A percentile compares a stretch with the other conserved stretches of the same genome.
Evolutionary conservation across 2,113 vertebrate genomes (phyloP).

Genomic region (Daboia siamensis): DNA sequence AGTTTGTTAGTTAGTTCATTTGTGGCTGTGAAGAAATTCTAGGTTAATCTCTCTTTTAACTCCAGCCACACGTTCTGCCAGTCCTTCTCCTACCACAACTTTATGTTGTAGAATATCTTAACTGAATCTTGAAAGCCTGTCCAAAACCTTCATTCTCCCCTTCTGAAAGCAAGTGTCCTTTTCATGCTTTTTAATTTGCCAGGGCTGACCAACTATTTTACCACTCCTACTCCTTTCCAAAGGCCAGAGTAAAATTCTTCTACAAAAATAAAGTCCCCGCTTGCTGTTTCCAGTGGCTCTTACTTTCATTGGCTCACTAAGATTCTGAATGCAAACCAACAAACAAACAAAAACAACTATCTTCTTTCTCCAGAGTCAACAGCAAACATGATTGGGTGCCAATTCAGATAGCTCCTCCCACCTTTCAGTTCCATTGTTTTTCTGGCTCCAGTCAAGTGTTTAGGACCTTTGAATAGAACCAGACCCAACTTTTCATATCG

Average conservation of each 20-base stretch:
- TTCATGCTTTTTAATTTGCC: no score
- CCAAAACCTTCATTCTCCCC: not conserved
- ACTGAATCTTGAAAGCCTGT: not conserved
- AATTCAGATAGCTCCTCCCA: not conserved
- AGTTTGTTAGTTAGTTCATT: no score
- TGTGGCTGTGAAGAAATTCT: no score
- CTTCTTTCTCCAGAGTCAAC: not conserved
- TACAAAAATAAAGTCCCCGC: not conserved
- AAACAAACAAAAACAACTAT: not conserved
- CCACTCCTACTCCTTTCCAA: not conserved
- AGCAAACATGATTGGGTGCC: not conserved
- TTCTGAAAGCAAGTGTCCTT: not conserved
- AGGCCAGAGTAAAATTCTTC: not conserved
- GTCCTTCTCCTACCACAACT: no score
- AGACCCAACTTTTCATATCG: not conserved
- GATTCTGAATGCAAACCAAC: not conserved
- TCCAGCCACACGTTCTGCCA: no score
- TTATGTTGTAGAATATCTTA: not conserved
- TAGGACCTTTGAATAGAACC: not conserved
- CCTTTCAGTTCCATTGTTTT: not conserved
- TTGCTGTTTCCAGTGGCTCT: not conserved
- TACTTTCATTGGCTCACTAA: not conserved
- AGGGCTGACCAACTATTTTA: not conserved
- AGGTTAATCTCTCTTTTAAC: no score
- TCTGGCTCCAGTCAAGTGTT: not conserved